Percentiles rank a stretch among this genome's conserved stretches.
Conservation (phyloP, 2,888 invertebrate species). For the Sisyra terminalis region DNA sequence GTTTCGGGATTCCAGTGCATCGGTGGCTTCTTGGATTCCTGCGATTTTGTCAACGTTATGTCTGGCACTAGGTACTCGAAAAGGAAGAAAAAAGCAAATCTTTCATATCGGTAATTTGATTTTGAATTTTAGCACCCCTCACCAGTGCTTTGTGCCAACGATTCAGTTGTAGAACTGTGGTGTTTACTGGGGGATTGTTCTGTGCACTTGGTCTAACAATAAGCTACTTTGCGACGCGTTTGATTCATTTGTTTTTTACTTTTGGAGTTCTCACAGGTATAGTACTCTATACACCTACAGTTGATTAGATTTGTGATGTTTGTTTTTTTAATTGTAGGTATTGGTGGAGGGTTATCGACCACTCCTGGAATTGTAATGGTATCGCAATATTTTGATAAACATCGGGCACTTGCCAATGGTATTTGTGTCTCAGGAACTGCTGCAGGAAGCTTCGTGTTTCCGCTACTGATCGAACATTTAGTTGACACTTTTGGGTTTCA, state of each 20-base stretch:
- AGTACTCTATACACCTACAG: no score
- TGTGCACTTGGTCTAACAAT: conserved; percentile 51
- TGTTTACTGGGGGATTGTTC: conserved; percentile 54
- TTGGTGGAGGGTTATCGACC: conserved; percentile 62
- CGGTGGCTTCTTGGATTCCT: conserved; percentile 66
- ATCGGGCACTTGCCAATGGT: conserved; percentile 62
- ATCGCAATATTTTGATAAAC: conserved; percentile 63
- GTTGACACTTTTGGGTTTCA: conserved; percentile 55
- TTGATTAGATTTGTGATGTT: background rate
- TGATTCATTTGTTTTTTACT: conserved; percentile 50
- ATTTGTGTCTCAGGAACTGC: conserved; percentile 69
- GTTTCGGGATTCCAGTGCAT: conserved; percentile 55
- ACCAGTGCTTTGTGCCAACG: conserved; percentile 55
- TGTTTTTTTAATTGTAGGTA: conserved; percentile 30
- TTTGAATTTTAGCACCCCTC: conserved; percentile 37
- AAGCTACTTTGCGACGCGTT: conserved; percentile 51
- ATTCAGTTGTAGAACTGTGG: conserved; percentile 40
- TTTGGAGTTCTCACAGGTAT: conserved; percentile 56
- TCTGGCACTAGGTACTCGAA: conserved; percentile 43
- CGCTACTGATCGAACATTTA: conserved; percentile 52
- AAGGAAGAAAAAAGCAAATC: background rate
- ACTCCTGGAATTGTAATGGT: conserved; percentile 69
- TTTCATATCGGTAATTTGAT: background rate
- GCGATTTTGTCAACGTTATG: conserved; percentile 62
- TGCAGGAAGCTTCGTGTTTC: conserved; percentile 62